Percentiles rank a stretch among this genome's conserved stretches.
These are phyloP conservation scores for Orestias chungarensis DNA, from an alignment of 2,797 vertebrate species.

Conservation along the genomic window DNA sequence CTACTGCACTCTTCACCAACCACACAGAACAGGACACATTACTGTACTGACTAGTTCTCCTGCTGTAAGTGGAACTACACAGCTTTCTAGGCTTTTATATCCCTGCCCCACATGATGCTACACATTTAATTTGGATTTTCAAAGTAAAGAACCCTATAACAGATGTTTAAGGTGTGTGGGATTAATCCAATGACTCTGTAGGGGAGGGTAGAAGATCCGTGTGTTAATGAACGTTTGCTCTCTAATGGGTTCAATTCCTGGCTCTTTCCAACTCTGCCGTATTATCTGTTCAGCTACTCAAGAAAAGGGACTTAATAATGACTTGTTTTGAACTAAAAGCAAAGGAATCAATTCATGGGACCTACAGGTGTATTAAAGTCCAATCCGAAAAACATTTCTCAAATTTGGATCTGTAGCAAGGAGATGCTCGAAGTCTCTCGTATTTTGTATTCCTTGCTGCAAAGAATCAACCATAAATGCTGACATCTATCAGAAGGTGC, in stretches of 20 bases:
- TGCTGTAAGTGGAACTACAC: background rate
- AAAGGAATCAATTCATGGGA: too few species aligned
- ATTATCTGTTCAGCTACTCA: background rate
- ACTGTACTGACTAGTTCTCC: background rate
- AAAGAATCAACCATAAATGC: background rate
- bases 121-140: background rate
- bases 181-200: background rate
- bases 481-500: background rate
- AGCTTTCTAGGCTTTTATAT: background rate
- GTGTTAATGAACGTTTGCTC: background rate
- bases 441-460: background rate
- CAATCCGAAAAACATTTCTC: background rate
- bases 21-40: background rate
- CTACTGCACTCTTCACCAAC: too few species aligned
- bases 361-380: background rate
- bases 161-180: background rate
- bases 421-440: background rate
- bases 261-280: background rate
- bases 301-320: background rate
- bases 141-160: background rate
- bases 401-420: background rate
- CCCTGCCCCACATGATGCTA: background rate
- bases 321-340: background rate
- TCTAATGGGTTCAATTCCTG: background rate
- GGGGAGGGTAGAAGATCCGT: background rate